phyloP scores from a whole-genome alignment of 2,888 invertebrate genomes.

The Hemaris fuciformis region DNA sequence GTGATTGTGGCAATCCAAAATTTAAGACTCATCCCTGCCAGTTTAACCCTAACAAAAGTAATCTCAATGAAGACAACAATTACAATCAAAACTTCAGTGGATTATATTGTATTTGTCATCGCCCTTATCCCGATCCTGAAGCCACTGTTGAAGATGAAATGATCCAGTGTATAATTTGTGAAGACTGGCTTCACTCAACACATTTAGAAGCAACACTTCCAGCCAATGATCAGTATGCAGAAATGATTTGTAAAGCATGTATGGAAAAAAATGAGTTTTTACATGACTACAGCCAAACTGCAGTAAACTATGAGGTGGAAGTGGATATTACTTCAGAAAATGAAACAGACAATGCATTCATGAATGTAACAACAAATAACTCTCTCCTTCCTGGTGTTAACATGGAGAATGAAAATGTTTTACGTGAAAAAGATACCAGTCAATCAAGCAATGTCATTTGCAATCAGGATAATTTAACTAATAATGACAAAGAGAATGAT shows the following conservation, averaged over 20 bases:
- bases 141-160: conserved; percentile 92
- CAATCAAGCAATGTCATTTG: not conserved
- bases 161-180: conserved; percentile 98
- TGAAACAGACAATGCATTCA: not conserved
- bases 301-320: conserved; percentile 55
- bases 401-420: conserved; percentile 22
- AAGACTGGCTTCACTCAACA: conserved; percentile 97
- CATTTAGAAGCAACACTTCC: conserved; percentile 85
- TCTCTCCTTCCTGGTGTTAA: conserved; percentile 20
- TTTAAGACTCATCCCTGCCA: conserved; percentile 86
- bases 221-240: conserved; percentile 84
- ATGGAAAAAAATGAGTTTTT: conserved; percentile 89
- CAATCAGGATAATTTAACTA: conserved; percentile 8
- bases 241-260: conserved; percentile 92
- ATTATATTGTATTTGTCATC: conserved; percentile 93
- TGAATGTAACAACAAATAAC: conserved; percentile 9
- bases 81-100: conserved; percentile 98
- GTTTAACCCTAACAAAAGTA: conserved; percentile 83
- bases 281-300: conserved; percentile 83
- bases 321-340: conserved; percentile 35
- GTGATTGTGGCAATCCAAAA: conserved; percentile 95
- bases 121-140: conserved; percentile 97
- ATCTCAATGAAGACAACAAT: conserved; percentile 85
- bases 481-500: too few species aligned
- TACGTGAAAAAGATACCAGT: conserved; percentile 12